These are phyloP conservation scores for Eurystomus gularis DNA, from an alignment of 2,113 vertebrate species.

Conservation along the genomic window DNA sequence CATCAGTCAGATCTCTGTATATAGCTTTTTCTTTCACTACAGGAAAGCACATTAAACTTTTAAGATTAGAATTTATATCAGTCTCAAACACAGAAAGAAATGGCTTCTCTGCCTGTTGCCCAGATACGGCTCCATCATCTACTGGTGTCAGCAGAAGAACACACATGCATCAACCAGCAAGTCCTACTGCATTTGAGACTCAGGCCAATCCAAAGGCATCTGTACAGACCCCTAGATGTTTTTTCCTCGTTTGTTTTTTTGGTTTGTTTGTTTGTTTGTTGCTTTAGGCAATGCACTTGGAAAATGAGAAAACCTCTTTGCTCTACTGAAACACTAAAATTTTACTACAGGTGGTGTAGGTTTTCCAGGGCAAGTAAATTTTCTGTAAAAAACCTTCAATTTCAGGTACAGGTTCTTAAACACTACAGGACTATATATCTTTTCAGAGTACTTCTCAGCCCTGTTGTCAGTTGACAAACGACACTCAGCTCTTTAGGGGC, in stretches of 20 bases:
- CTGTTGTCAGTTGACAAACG: background rate
- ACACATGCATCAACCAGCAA: background rate
- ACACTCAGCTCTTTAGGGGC: background rate
- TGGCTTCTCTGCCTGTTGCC: background rate
- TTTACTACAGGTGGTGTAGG: background rate
- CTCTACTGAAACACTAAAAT: background rate
- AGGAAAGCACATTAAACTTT: background rate
- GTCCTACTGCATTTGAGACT: background rate
- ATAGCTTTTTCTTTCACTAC: background rate
- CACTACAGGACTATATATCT: background rate
- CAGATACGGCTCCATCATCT: background rate
- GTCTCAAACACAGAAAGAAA: background rate
- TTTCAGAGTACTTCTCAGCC: background rate
- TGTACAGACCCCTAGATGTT: background rate
- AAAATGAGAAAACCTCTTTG: background rate
- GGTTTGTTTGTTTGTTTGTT: background rate
- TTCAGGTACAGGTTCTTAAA: background rate
- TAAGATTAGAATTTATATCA: background rate
- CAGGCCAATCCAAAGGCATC: background rate
- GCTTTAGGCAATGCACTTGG: background rate
- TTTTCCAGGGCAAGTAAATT: background rate
- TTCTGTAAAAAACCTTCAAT: background rate
- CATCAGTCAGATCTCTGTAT: background rate
- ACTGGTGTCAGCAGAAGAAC: background rate
- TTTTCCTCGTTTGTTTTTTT: accelerated